Base-by-base conservation (phyloP, 1,140 invertebrate genomes). In the Eumaeus atala region DNA sequence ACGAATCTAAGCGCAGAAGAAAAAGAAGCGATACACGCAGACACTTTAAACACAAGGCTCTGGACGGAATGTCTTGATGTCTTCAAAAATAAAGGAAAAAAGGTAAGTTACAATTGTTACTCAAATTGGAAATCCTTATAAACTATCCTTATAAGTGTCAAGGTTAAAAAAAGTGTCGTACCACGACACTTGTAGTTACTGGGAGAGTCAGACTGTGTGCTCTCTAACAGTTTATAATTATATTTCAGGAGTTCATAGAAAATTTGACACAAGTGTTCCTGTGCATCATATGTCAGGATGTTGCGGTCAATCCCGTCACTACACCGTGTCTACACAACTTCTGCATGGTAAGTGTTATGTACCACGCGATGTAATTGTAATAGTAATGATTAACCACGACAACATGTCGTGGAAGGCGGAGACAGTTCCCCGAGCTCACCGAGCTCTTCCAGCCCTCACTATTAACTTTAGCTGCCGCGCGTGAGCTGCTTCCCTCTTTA, bases 251-350 rank as follows among this genome's bases (percentile, higher is more conserved):
- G 61, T 94, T 94, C 67, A 78, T 93, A 11, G 88, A 89, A 18
- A 90, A 91, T 65, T 89, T 95, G 2, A 89, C 91, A 60, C 90
- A 92, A 71, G 64, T 87, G 21, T 96, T 96, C 76, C 88, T 89
- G 1, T 96, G 95, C 72, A 92, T 94, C 37, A 95, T 94, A 63
- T 96, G 95, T 72, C 92, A 95, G 75, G 93, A 94, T 48, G 61
- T 96, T 4, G 91, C 93, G 0, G 91, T 85, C 51, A 89, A 91
- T 58, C 95, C 95, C 0, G 86, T 96, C 2, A 95, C 95, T 0
- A 94, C 92, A 3, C 79, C 88, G 4, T 96, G 95, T 64, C 73
- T 78, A 42, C 95, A 96, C 70, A 96, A 94, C 70, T 91, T 95
- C 56, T 96, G 95, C 72, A 74, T 87, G 76, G 92, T 93, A 81